Conservation (phyloP, 1,140 invertebrate species). For the Drosophila ohnishii region DNA sequence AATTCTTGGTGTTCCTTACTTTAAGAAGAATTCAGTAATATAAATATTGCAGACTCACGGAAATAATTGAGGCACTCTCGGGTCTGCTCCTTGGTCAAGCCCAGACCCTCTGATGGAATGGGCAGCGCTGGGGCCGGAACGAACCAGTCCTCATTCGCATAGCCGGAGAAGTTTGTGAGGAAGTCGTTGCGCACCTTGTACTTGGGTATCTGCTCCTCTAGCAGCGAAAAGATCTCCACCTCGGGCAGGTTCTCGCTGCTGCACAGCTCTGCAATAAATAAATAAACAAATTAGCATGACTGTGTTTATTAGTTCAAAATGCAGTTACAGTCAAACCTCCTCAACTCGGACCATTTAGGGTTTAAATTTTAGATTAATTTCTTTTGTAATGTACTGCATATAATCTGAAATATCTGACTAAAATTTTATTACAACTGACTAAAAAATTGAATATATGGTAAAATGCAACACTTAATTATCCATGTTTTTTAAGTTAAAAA, state of each 20-base stretch:
- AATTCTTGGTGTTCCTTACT: not conserved
- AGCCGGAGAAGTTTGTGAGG: constrained; percentile 96
- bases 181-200: constrained; percentile 97
- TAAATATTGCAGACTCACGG: constrained; percentile 88
- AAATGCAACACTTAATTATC: not conserved
- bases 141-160: constrained; percentile 97
- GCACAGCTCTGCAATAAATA: constrained; percentile 89
- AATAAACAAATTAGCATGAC: constrained; percentile 49
- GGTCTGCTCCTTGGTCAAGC: constrained; percentile 96
- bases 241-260: constrained; percentile 93
- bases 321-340: constrained; percentile 6
- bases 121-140: constrained; percentile 93
- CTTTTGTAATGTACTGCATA: no score
- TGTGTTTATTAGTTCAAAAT: constrained; percentile 6
- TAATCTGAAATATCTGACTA: no score
- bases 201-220: constrained; percentile 97
- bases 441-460: not conserved
- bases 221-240: constrained; percentile 96
- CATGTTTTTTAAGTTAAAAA: no score
- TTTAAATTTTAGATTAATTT: not conserved
- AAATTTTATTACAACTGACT: not conserved
- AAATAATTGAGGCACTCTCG: constrained; percentile 97
- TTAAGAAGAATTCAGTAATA: not conserved
- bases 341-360: not conserved
- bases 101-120: constrained; percentile 89